Conservation (phyloP, 2,113 vertebrate genomes). For the Arizona elegans region DNA sequence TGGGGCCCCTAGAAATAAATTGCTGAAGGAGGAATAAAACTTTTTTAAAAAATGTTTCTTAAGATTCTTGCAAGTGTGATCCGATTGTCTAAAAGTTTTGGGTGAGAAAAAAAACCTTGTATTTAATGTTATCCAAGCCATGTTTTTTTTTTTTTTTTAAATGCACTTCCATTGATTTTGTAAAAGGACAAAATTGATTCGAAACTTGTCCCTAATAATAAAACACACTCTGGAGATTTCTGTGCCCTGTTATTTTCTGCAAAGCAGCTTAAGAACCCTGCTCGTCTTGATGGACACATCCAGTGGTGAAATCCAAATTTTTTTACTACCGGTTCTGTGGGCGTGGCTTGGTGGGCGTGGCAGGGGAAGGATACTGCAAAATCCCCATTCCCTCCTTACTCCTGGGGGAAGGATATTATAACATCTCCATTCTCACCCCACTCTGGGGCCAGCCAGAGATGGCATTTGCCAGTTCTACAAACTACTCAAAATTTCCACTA, state of each 20-base stretch:
- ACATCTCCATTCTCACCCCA: too few species aligned
- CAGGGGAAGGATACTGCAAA: too few species aligned
- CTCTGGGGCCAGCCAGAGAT: too few species aligned
- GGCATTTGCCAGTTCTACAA: too few species aligned
- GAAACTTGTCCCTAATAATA: constrained; percentile 64
- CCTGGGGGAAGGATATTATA: too few species aligned
- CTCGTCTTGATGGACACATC: neutral
- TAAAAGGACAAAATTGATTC: constrained; percentile 42
- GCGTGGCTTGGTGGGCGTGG: too few species aligned
- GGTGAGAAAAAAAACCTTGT: neutral
- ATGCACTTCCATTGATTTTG: constrained; percentile 67
- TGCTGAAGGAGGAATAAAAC: neutral
- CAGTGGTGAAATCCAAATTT: too few species aligned
- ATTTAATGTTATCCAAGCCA: constrained; percentile 35
- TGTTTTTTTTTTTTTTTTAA: constrained; percentile 13
- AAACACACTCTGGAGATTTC: constrained; percentile 55
- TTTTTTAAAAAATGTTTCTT: too few species aligned
- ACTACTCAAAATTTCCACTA: too few species aligned
- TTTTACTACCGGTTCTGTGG: too few species aligned
- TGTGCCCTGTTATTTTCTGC: constrained; percentile 9
- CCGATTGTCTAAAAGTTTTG: neutral
- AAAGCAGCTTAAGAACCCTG: neutral
- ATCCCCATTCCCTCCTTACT: too few species aligned
- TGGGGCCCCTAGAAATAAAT: too few species aligned
- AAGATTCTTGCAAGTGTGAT: neutral